A percentile compares a stretch with the other conserved stretches of the same genome.
Evolutionary conservation across 2,113 vertebrate species (phyloP).

Genomic region (Orthochromis indermauri): DNA sequence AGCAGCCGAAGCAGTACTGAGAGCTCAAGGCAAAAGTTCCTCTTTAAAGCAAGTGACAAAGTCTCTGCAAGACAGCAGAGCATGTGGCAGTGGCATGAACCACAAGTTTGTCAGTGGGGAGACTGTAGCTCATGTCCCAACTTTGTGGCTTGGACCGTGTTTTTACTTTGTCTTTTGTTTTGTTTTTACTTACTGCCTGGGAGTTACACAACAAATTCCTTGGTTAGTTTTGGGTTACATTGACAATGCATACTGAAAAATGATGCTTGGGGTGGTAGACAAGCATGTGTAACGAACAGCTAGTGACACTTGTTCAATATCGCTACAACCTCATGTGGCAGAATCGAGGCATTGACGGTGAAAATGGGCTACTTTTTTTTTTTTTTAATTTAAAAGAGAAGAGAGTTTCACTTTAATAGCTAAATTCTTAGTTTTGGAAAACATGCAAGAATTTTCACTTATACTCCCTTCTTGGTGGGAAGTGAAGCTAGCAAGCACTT

Average conservation of each 20-base stretch:
- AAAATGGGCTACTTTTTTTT: not conserved
- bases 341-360: not conserved
- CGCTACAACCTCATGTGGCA: not conserved
- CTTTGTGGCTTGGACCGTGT: not conserved
- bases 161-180: not conserved
- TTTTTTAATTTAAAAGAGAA: not conserved
- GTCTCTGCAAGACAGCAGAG: not conserved
- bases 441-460: not conserved
- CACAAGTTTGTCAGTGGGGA: not conserved
- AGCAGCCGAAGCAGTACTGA: not conserved
- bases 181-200: not conserved
- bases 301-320: not conserved
- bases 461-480: not conserved
- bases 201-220: not conserved
- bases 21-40: not conserved
- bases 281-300: not conserved
- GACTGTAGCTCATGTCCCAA: not conserved
- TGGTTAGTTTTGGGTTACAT: not conserved
- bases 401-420: not conserved
- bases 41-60: not conserved
- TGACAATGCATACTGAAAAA: not conserved
- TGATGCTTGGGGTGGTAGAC: not conserved
- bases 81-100: not conserved
- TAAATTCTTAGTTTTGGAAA: not conserved
- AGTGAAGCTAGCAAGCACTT: not conserved